Conservation (phyloP, 2,888 invertebrate species). For the Archips xylosteana region DNA sequence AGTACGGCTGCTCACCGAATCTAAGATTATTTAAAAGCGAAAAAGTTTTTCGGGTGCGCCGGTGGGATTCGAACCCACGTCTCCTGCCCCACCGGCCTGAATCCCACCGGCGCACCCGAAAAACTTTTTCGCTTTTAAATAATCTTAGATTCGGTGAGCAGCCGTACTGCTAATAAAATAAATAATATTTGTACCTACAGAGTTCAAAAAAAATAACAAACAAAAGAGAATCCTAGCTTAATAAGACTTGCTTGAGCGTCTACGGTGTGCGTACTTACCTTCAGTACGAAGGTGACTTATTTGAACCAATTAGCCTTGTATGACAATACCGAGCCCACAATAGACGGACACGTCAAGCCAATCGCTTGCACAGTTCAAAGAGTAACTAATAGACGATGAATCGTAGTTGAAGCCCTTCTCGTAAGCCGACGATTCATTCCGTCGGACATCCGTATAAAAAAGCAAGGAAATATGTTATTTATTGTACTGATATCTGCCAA, state of each 20-base stretch:
- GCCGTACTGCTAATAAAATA: too few species aligned
- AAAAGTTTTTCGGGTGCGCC: too few species aligned
- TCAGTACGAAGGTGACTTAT: constrained; percentile 30
- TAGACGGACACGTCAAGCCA: constrained; percentile 14
- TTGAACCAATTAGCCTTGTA: constrained; percentile 36
- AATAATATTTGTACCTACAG: too few species aligned
- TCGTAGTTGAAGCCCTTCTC: constrained; percentile 4
- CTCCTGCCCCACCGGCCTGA: too few species aligned
- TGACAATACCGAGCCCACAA: constrained; percentile 32
- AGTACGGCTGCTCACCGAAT: too few species aligned
- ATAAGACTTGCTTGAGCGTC: not conserved
- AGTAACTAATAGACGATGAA: constrained; percentile 21
- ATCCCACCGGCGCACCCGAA: too few species aligned
- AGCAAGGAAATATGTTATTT: constrained; percentile 10
- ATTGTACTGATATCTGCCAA: not conserved
- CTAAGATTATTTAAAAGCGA: too few species aligned
- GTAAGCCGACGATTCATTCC: not conserved
- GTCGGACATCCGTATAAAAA: constrained; percentile 29
- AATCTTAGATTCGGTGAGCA: too few species aligned
- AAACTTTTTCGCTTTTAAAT: too few species aligned
- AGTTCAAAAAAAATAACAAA: not conserved
- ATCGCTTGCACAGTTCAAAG: constrained; percentile 17
- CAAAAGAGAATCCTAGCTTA: not conserved
- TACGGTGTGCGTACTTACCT: constrained; percentile 25
- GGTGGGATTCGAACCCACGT: too few species aligned